Conservation (phyloP, 2,888 invertebrate genomes). For the Rotaria sp. region DNA sequence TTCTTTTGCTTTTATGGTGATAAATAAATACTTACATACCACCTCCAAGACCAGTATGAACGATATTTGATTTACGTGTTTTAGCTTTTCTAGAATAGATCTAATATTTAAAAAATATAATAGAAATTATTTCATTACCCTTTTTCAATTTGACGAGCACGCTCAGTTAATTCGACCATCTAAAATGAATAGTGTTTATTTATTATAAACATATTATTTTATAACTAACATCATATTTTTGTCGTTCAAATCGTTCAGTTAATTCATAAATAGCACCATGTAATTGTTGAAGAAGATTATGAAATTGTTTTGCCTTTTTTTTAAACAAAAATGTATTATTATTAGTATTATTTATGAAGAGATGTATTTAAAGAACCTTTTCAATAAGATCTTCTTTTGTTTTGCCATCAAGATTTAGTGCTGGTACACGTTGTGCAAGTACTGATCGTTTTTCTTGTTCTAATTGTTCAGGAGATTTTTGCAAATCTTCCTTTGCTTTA, state of each 20-base stretch:
- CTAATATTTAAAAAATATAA: background rate
- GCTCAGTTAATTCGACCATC: conserved; percentile 41
- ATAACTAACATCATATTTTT: conserved; percentile 39
- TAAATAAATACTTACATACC: conserved; percentile 32
- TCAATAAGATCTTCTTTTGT: conserved; percentile 34
- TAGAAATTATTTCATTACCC: background rate
- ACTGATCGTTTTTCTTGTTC: conserved; percentile 40
- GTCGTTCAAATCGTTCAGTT: conserved; percentile 40
- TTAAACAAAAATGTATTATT: background rate
- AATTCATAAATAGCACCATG: conserved; percentile 40
- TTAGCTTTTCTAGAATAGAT: conserved; percentile 36
- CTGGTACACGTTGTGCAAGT: conserved; percentile 29
- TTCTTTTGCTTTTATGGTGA: background rate
- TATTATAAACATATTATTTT: background rate
- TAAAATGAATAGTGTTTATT: background rate
- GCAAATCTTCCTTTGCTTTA: conserved; percentile 41
- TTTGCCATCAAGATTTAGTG: conserved; percentile 35
- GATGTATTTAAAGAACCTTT: background rate
- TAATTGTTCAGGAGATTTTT: conserved; percentile 40
- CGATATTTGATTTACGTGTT: conserved; percentile 41
- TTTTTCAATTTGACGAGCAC: conserved; percentile 41
- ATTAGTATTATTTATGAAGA: background rate
- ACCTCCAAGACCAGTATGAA: conserved; percentile 41
- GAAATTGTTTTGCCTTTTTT: conserved; percentile 34
- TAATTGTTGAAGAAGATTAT: conserved; percentile 25